A percentile compares a stretch with the other conserved stretches of the same genome.
Evolutionary conservation across 2,797 vertebrate species (phyloP).

Genomic region (Notoglanidium macrostoma): DNA sequence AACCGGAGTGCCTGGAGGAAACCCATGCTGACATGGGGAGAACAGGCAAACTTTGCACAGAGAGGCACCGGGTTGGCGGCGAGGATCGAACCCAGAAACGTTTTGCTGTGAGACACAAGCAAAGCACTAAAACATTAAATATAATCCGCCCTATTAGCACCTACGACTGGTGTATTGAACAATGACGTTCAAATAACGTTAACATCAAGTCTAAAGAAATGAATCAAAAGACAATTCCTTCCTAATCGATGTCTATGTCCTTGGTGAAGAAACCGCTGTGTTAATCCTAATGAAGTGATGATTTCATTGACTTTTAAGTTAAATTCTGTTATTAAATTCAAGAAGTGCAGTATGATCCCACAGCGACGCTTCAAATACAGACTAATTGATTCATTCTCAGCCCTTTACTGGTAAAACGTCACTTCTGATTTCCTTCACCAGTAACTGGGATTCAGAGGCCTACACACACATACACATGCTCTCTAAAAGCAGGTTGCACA

Average conservation of each 20-base stretch:
- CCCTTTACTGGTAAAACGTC: constrained; percentile 15
- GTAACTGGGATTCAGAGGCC: neutral
- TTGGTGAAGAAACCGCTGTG: neutral
- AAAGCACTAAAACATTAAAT: neutral
- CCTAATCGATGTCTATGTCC: neutral
- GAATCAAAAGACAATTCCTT: neutral
- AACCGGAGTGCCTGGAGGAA: no score
- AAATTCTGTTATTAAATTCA: neutral
- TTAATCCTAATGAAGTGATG: constrained; percentile 2
- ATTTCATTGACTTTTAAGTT: neutral
- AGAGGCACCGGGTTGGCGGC: no score
- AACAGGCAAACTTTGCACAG: no score
- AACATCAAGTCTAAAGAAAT: neutral
- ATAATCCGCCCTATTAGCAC: neutral
- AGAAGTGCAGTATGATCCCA: constrained; percentile 17
- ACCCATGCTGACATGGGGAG: no score
- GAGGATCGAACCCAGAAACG: no score
- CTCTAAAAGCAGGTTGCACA: neutral
- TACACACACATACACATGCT: neutral
- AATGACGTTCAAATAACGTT: neutral
- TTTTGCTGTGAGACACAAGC: neutral
- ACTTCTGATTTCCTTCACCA: constrained; percentile 23
- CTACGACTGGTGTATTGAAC: neutral
- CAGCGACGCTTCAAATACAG: constrained; percentile 17
- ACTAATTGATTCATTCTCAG: constrained; percentile 29